Evolutionary conservation across 2,797 vertebrate species (phyloP), one percentile per base, ranked within the genome.

Genomic region (Geotria australis): DNA sequence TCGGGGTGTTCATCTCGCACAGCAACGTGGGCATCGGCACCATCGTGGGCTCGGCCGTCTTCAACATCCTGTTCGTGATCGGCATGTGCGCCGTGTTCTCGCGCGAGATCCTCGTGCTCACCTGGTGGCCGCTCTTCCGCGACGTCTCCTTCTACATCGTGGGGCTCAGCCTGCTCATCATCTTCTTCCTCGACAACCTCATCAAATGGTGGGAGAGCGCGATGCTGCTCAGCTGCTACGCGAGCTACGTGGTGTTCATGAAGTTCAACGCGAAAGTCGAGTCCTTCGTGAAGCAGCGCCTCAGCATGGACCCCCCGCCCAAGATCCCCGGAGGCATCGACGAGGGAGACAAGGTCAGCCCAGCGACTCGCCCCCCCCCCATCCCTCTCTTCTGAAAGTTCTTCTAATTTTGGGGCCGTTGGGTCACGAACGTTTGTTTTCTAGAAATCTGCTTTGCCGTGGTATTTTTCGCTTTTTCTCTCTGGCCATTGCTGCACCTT

Each of bases 41-140:
- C 57, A 98, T 98, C 7, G 91, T 96, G 63, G 91, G 91, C 65
- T 98, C 91, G 2, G 91, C 91, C 0, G 91, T 98, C 64, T 98
- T 98, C 76, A 96, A 98, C 69, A 96, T 98, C 68, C 77, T 98
- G 55, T 98, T 98, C 45, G 91, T 96, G 65, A 98, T 98, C 56
- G 91, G 91, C 63, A 98, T 98, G 91, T 98, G 91, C 58, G 91
- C 89, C 66, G 76, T 96, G 63, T 98, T 98, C 75, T 98, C 91
- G 61, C 85, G 74, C 69, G 85, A 96, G 72, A 86, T 95, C 68
- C 75, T 98, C 65, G 83, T 86, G 71, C 72, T 98, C 56, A 98
- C 91, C 1, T 98, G 91, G 91, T 98, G 91, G 91, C 91, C 91
- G 0, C 85, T 96, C 15, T 96, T 98, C 71, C 79, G 91, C 38